Evolutionary conservation across 2,797 vertebrate species (phyloP).

Genomic region (Babyrousa celebensis): DNA sequence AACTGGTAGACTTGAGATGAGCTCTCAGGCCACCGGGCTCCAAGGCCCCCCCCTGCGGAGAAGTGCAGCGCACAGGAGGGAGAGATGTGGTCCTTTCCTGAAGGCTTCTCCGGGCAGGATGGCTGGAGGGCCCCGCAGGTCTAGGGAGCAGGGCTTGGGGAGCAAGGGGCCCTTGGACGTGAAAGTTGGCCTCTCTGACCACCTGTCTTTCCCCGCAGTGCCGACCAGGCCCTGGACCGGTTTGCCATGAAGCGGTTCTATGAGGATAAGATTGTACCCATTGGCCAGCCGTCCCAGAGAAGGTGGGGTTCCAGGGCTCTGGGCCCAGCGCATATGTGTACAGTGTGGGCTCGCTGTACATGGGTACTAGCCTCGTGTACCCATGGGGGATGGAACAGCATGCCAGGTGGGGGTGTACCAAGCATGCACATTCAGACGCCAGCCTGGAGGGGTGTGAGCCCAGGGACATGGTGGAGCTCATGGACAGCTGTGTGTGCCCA

Average conservation of each 20-base stretch:
- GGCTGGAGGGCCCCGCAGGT: background rate
- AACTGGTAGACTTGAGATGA: background rate
- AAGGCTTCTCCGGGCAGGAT: background rate
- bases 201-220: constrained; percentile 90
- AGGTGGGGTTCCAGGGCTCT: constrained; percentile 93
- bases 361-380: background rate
- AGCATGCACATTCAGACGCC: background rate
- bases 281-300: constrained; percentile 98
- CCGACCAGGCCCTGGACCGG: constrained; percentile 98
- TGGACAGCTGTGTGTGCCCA: background rate
- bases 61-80: fast-evolving
- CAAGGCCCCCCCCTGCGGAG: background rate
- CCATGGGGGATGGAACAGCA: background rate
- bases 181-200: background rate
- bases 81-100: background rate
- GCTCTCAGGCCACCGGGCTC: background rate
- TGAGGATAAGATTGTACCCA: constrained; percentile 98
- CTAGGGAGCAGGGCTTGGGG: background rate
- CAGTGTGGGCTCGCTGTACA: background rate
- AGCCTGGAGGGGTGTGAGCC: background rate
- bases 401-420: background rate
- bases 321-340: background rate
- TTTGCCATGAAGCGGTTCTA: constrained; percentile 99
- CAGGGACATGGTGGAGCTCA: background rate
- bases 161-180: background rate